Percentiles rank a stretch among this genome's conserved stretches.
These are phyloP conservation scores for Papilio machaon DNA, from an alignment of 1,140 invertebrate species.

Conservation along the genomic window DNA sequence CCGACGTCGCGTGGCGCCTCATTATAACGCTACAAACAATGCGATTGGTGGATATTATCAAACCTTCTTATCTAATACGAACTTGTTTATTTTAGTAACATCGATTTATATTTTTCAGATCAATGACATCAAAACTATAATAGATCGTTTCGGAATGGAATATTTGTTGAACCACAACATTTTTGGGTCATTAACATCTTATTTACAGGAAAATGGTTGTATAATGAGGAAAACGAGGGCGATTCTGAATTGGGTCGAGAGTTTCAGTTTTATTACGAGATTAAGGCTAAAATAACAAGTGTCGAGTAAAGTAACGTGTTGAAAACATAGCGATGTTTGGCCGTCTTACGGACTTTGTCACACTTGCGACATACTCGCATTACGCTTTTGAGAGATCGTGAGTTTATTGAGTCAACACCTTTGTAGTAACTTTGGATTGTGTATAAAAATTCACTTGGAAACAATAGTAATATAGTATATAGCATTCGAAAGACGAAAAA, in stretches of 20 bases:
- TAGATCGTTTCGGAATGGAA: background rate
- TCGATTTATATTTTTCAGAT: constrained; percentile 5
- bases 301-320: constrained; percentile 48
- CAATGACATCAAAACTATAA: constrained; percentile 19
- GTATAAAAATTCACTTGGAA: background rate
- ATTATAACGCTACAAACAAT: constrained; percentile 26
- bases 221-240: constrained; percentile 63
- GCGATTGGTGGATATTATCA: constrained; percentile 18
- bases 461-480: too few relatives aligned
- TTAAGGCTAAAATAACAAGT: constrained; percentile 61
- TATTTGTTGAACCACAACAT: constrained; percentile 47
- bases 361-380: background rate
- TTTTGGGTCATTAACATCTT: constrained; percentile 75
- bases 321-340: constrained; percentile 25
- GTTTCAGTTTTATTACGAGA: constrained; percentile 46
- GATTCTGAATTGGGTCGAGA: constrained; percentile 62
- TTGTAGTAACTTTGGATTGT: background rate
- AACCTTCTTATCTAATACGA: constrained; percentile 14
- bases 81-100: constrained; percentile 21
- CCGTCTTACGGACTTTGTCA: background rate
- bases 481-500: too few relatives aligned
- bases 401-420: background rate
- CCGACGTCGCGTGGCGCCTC: constrained; percentile 17
- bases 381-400: background rate
- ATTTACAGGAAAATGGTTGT: constrained; percentile 59